phyloP scores from a whole-genome alignment of 2,797 vertebrate genomes.

The Decapterus maruadsi region DNA sequence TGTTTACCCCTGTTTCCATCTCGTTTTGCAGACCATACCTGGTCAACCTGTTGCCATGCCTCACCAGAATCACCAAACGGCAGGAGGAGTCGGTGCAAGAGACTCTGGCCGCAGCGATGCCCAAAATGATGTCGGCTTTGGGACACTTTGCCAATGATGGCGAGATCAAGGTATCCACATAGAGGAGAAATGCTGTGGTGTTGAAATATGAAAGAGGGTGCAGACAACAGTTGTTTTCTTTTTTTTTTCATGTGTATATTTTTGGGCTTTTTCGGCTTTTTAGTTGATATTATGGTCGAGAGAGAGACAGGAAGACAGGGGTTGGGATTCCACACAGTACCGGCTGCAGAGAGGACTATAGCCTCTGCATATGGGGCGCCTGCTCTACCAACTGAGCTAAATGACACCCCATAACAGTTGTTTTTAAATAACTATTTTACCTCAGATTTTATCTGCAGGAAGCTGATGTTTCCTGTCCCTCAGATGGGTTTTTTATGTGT shows the following conservation, averaged over 20 bases:
- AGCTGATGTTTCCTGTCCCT: neutral
- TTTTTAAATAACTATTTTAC: neutral
- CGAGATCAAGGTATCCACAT: constrained; percentile 94
- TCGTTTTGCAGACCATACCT: constrained; percentile 89
- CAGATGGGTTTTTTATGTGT: too few species aligned
- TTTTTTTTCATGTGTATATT: too few species aligned
- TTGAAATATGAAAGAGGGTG: too few species aligned
- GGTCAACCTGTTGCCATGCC: constrained; percentile 95
- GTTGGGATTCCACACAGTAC: too few species aligned
- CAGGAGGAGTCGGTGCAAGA: constrained; percentile 96
- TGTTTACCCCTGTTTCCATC: neutral
- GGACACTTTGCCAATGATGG: constrained; percentile 97
- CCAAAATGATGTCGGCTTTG: constrained; percentile 95
- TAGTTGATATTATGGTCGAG: too few species aligned
- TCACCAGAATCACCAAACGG: constrained; percentile 93
- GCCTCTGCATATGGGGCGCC: too few species aligned
- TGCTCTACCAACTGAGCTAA: too few species aligned
- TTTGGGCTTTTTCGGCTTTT: too few species aligned
- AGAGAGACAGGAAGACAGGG: too few species aligned
- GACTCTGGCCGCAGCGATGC: constrained; percentile 92
- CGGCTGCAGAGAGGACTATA: too few species aligned
- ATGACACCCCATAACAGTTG: neutral
- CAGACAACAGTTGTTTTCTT: neutral
- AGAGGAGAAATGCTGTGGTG: neutral
- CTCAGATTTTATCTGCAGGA: neutral